Evolutionary conservation across 2,113 vertebrate species (phyloP).

Genomic region (Orientallactaga bullata): DNA sequence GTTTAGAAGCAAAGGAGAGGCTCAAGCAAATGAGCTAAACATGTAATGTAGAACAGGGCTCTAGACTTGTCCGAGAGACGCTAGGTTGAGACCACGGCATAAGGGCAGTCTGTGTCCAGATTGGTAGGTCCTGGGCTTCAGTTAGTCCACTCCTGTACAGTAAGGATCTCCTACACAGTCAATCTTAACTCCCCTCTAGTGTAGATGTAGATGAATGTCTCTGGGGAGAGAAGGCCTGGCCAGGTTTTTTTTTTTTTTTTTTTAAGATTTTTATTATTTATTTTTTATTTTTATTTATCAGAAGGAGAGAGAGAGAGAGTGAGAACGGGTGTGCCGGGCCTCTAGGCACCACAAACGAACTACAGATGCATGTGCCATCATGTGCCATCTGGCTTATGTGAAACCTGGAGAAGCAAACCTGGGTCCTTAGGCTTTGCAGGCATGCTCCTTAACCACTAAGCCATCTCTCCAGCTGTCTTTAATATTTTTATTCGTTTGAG

Average conservation of each 20-base stretch:
- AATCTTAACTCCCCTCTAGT: not conserved
- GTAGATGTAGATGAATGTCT: not conserved
- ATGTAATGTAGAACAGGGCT: not conserved
- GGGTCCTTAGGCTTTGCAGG: too few species aligned
- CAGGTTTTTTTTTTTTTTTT: not conserved
- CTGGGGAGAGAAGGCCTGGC: not conserved
- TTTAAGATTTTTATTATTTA: too few species aligned
- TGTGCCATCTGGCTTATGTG: too few species aligned
- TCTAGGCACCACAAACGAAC: too few species aligned
- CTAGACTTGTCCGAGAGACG: not conserved
- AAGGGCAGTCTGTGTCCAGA: not conserved
- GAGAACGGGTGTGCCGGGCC: too few species aligned
- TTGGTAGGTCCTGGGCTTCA: not conserved
- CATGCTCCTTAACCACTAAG: too few species aligned
- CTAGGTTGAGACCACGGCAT: not conserved
- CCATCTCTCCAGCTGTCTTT: too few species aligned
- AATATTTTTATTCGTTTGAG: too few species aligned
- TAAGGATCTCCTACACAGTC: not conserved
- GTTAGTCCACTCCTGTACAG: not conserved
- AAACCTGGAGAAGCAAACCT: too few species aligned
- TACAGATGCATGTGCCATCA: too few species aligned
- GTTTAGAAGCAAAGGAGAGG: not conserved
- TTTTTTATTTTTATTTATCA: too few species aligned
- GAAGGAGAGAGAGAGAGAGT: too few species aligned
- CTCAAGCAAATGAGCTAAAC: not conserved